Percentiles rank a stretch among this genome's conserved stretches.
phyloP scores from a whole-genome alignment of 1,140 invertebrate species.

The Ptiloglossa arizonensis region DNA sequence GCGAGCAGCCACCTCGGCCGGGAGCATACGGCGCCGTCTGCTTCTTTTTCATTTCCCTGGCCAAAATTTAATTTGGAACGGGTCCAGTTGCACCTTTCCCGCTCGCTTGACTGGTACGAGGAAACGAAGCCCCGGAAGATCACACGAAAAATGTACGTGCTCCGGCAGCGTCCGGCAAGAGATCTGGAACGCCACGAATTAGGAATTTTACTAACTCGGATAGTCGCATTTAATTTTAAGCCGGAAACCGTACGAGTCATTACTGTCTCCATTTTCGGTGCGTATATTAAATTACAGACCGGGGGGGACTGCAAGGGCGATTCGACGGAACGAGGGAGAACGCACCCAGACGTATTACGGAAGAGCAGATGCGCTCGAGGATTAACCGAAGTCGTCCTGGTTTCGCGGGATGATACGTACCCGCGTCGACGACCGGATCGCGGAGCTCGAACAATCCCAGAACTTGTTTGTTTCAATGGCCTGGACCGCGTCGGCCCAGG shows the following conservation, averaged over 20 bases:
- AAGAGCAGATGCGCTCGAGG: constrained; percentile 64
- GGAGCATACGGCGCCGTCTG: constrained; percentile 50
- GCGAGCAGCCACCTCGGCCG: constrained; percentile 7
- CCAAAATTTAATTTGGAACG: constrained; percentile 80
- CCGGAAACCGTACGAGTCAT: constrained; percentile 81
- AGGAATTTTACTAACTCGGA: constrained; percentile 82
- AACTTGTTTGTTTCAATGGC: constrained; percentile 39
- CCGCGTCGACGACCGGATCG: not conserved
- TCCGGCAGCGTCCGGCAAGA: constrained; percentile 55
- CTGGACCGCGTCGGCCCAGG: not conserved
- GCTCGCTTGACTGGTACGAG: constrained; percentile 62
- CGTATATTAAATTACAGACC: constrained; percentile 79
- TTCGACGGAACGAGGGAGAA: constrained; percentile 42
- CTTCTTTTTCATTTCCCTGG: constrained; percentile 73
- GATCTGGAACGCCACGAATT: constrained; percentile 77
- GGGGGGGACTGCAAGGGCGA: constrained; percentile 45
- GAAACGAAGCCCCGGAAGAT: constrained; percentile 80
- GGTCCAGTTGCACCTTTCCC: constrained; percentile 77
- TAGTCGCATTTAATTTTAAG: constrained; percentile 82
- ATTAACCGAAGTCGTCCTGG: constrained; percentile 66
- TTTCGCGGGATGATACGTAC: constrained; percentile 45
- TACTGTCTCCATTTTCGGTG: constrained; percentile 78
- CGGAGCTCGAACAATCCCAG: constrained; percentile 50
- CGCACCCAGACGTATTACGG: constrained; percentile 56
- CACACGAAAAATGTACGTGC: constrained; percentile 80